Evolutionary conservation across 2,888 invertebrate genomes (phyloP).

Genomic region (Philaethria dido): DNA sequence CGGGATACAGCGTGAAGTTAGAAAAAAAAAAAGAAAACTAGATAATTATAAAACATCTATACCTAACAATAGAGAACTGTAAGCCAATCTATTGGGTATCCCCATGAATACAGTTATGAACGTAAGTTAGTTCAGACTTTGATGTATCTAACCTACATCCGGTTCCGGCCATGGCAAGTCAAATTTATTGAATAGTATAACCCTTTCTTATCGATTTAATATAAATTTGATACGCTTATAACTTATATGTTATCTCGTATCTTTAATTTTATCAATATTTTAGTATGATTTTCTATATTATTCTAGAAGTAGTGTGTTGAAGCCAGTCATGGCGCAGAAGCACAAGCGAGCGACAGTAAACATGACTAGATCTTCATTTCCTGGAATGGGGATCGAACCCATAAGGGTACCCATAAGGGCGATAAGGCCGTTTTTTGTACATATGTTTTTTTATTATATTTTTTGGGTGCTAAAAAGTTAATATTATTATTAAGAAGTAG

Average conservation of each 20-base stretch:
- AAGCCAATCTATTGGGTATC: neutral
- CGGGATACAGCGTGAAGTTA: too few relatives aligned
- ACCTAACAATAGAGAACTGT: neutral
- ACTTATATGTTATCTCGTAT: neutral
- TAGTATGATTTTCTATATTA: neutral
- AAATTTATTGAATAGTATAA: constrained; percentile 17
- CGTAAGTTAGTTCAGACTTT: constrained; percentile 12
- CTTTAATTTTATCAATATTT: neutral
- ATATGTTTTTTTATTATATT: too few relatives aligned
- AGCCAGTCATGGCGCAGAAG: too few relatives aligned
- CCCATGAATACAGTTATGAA: neutral
- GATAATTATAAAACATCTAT: neutral
- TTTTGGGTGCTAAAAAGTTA: too few relatives aligned
- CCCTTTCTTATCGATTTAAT: constrained; percentile 1
- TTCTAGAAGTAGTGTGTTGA: neutral
- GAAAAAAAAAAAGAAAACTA: too few relatives aligned
- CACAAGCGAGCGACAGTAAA: too few relatives aligned
- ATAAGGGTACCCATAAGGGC: too few relatives aligned
- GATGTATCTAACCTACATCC: constrained; percentile 22
- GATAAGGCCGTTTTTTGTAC: too few relatives aligned
- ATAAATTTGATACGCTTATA: neutral
- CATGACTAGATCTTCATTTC: too few relatives aligned
- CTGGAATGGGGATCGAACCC: too few relatives aligned
- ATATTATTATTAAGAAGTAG: too few relatives aligned
- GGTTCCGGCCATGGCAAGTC: neutral